Conservation (phyloP, 2,797 vertebrate genomes). For the Tauraco hartlaubi region DNA sequence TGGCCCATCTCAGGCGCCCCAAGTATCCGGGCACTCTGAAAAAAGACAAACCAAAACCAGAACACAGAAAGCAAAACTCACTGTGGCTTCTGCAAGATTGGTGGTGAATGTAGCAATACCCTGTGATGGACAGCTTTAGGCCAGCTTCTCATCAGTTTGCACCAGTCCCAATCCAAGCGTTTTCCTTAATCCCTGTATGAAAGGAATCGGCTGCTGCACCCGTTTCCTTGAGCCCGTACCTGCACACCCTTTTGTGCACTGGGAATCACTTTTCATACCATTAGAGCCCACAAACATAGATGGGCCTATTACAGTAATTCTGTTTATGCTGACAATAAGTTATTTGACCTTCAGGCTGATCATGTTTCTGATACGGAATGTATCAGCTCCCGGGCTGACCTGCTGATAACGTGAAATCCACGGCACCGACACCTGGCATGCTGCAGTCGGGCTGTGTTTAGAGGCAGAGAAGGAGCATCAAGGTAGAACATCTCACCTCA, state of each 20-base stretch:
- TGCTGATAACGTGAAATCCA: not conserved
- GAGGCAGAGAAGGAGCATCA: not conserved
- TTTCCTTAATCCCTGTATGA: not conserved
- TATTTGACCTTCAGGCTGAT: constrained; percentile 32
- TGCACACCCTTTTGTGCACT: not conserved
- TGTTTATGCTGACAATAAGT: not conserved
- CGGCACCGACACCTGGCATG: not conserved
- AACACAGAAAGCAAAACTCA: not conserved
- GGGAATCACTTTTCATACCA: not conserved
- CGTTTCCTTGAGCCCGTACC: not conserved
- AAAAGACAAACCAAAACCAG: not conserved
- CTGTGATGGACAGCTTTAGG: fast-evolving
- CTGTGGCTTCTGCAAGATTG: not conserved
- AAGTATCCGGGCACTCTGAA: not conserved
- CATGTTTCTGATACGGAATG: not conserved
- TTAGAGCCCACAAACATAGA: not conserved
- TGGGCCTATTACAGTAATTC: not conserved
- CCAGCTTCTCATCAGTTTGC: not conserved
- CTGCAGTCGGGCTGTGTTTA: not conserved
- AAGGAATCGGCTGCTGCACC: not conserved
- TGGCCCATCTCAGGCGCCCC: fast-evolving
- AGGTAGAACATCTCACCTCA: not conserved
- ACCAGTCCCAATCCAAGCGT: fast-evolving
- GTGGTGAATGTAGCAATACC: fast-evolving
- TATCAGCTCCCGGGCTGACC: not conserved